phyloP scores from a whole-genome alignment of 2,797 vertebrate genomes.

The Buceros bicornis region DNA sequence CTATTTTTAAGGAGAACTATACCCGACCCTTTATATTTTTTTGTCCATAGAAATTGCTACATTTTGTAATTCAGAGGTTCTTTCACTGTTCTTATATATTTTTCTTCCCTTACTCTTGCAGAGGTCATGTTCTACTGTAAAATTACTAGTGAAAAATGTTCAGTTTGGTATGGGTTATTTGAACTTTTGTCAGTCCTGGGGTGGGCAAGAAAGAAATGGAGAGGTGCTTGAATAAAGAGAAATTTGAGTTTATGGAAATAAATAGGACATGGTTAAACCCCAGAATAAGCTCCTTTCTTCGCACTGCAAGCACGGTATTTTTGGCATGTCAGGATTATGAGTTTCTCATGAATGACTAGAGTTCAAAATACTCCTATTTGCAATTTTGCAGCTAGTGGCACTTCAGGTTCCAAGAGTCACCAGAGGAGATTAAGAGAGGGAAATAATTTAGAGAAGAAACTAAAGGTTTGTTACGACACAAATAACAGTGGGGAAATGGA shows the following conservation, averaged over 20 bases:
- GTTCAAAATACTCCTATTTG: conserved; percentile 19
- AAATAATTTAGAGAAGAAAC: conserved; percentile 12
- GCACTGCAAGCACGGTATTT: not conserved
- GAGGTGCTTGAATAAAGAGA: not conserved
- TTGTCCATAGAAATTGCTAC: not conserved
- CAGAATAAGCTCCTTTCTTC: conserved; percentile 34
- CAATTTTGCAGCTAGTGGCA: not conserved
- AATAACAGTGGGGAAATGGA: not conserved
- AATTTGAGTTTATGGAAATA: not conserved
- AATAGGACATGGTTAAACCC: conserved; percentile 17
- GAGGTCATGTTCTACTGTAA: not conserved
- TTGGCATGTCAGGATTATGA: not conserved
- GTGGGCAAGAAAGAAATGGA: not conserved
- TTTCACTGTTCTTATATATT: not conserved
- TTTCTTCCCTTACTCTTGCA: not conserved
- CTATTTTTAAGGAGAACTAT: not conserved
- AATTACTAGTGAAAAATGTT: not conserved
- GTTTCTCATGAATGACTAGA: not conserved
- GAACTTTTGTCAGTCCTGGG: not conserved
- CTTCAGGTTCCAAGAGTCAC: not conserved
- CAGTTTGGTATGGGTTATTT: not conserved
- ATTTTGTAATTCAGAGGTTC: not conserved
- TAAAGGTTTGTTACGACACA: not conserved
- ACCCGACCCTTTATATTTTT: not conserved
- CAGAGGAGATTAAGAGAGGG: not conserved